phyloP scores from a whole-genome alignment of 2,113 vertebrate genomes.

The Ageneiosus marmoratus region DNA sequence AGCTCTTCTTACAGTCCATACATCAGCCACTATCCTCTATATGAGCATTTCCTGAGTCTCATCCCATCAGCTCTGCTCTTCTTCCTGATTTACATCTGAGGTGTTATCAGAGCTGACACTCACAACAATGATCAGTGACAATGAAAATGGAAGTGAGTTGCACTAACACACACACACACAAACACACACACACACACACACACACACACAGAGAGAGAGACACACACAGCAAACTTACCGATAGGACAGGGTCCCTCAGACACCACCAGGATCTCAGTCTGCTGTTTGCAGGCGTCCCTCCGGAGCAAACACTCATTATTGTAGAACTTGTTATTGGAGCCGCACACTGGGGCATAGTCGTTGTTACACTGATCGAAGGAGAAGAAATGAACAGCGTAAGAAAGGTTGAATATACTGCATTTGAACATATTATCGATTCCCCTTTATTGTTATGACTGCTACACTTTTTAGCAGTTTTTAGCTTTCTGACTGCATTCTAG shows the following conservation, averaged over 20 bases:
- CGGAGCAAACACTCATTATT: slow-evolving; percentile 96
- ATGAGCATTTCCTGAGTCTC: background rate
- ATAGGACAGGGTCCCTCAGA: slow-evolving; percentile 92
- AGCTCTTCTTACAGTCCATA: background rate
- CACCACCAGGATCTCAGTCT: slow-evolving; percentile 89
- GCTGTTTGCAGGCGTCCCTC: slow-evolving; percentile 96
- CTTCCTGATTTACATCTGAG: background rate
- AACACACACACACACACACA: background rate
- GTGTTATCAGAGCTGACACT: background rate
- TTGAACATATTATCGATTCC: background rate
- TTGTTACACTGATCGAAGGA: slow-evolving; percentile 84
- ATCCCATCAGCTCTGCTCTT: background rate
- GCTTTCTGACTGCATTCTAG: background rate
- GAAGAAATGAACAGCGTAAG: slow-evolving; percentile 10
- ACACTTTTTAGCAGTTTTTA: background rate
- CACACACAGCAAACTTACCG: slow-evolving; percentile 73
- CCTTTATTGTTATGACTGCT: background rate
- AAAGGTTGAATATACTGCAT: background rate
- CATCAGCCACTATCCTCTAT: background rate
- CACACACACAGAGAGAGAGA: slow-evolving; percentile 21
- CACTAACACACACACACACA: slow-evolving; percentile 26
- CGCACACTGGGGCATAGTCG: slow-evolving; percentile 96
- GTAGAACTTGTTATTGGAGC: slow-evolving; percentile 97
- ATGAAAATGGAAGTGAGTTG: background rate
- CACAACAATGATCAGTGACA: background rate